Conservation (phyloP, 2,797 vertebrate species). For the Mormyrus proboscirostris region DNA sequence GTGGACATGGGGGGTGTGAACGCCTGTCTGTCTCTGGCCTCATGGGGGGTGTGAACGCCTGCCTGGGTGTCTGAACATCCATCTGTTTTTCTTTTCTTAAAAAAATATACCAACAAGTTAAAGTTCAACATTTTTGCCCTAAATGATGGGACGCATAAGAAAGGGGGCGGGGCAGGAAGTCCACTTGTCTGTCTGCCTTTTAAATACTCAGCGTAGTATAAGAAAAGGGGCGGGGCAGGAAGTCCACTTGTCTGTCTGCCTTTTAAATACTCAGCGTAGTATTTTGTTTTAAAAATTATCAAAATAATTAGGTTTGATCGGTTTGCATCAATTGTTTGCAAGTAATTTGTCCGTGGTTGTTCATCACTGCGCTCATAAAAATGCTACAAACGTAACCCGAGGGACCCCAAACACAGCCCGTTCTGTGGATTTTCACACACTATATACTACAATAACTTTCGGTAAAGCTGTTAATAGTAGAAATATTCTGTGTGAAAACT, state of each 20-base stretch:
- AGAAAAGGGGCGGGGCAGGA: background rate
- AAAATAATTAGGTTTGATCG: background rate
- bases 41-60: too few species aligned
- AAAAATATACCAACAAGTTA: background rate
- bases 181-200: background rate
- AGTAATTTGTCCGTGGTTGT: background rate
- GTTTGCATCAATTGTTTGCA: background rate
- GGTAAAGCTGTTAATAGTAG: background rate
- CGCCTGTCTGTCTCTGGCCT: too few species aligned
- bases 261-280: background rate
- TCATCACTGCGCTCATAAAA: background rate
- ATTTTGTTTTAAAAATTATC: background rate
- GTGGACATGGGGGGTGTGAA: background rate
- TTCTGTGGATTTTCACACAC: background rate
- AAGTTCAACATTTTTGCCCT: background rate
- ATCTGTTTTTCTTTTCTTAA: too few species aligned
- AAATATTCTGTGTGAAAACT: background rate
- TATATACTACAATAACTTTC: background rate
- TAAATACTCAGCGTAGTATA: background rate
- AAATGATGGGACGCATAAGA: background rate
- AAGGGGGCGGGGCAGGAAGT: background rate
- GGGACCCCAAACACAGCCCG: background rate
- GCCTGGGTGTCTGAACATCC: too few species aligned
- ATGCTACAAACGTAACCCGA: background rate
- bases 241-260: background rate